Conservation (phyloP, 2,113 vertebrate genomes). For the Phocoena phocoena region DNA sequence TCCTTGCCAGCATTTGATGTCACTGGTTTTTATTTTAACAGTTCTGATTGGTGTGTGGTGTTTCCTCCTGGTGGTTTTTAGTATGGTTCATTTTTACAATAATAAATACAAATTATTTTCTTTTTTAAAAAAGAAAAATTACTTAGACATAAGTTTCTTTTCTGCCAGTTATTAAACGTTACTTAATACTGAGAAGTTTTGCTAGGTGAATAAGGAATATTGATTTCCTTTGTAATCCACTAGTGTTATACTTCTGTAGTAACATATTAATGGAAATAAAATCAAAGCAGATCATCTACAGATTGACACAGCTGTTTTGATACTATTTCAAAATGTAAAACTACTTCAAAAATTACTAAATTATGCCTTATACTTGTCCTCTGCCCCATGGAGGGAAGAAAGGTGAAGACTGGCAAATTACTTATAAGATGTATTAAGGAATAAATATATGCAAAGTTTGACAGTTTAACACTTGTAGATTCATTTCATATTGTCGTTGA, state of each 20-base stretch:
- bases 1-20: background rate
- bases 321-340: constrained; percentile 22
- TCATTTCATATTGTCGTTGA: background rate
- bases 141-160: background rate
- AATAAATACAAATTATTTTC: background rate
- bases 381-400: background rate
- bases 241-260: background rate
- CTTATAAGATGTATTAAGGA: background rate
- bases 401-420: background rate
- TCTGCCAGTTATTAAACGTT: background rate
- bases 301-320: background rate
- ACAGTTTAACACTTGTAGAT: background rate
- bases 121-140: background rate
- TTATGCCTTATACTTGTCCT: background rate
- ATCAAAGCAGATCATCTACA: background rate
- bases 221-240: background rate
- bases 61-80: constrained; percentile 19
- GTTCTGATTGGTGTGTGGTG: background rate
- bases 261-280: constrained; percentile 24
- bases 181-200: background rate
- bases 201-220: background rate
- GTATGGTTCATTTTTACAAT: background rate
- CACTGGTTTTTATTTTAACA: background rate
- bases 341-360: background rate
- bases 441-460: background rate